Evolutionary conservation across 64 coral and sea anemone genomes (phyloP), one percentile per base, ranked within the genome.

Genomic region (Stichodactyla mertensii): DNA sequence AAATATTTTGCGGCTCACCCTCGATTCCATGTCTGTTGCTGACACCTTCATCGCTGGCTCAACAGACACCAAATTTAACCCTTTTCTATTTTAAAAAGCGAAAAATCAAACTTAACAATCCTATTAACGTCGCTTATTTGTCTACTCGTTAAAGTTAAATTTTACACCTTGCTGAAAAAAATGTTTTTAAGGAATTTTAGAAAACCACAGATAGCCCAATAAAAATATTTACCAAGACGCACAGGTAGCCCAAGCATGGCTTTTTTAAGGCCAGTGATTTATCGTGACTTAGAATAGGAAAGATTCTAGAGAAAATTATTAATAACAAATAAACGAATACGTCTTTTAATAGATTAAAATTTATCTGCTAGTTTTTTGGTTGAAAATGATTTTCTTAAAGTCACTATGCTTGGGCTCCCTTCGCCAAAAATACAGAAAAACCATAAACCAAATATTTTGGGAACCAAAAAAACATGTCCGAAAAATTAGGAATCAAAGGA

Each of bases 1-100:
- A 82, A 82, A 55, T 82, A 82, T 82, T 53, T 82, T 82, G 80
- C 80, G 80, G 80, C 80, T 82, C 28, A 6, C 7, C 80, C 80
- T 82, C 80, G 80, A 20, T 22, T 15, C 18, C 52, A 57, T 24
- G 80, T 57, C 22, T 55, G 80, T 57, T 57, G 80, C 80, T 82
- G 80, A 74, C 69, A 66, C 24, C 7, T 13, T 74, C 26, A 74
- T 74, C 26, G 69, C 69, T 28, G 69, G 69, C 69, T 74, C 69
- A 74, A 74, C 10, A 31, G 4, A 12, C 27, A 24, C 66, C 22
- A 74, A 74, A 74, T 74, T 20, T 8, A 74, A 27, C 69, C 8
- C 27, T 74, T 74, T 13, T 20, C 22, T 5, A n/a, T 7, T 70
- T 9, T 0, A 8, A 70, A n/a, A 70, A 70, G 8, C 16, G 66